Percentiles rank a stretch among this genome's conserved stretches.
Evolutionary conservation across 2,888 invertebrate genomes (phyloP).

Genomic region (Melanostoma mellinum): DNA sequence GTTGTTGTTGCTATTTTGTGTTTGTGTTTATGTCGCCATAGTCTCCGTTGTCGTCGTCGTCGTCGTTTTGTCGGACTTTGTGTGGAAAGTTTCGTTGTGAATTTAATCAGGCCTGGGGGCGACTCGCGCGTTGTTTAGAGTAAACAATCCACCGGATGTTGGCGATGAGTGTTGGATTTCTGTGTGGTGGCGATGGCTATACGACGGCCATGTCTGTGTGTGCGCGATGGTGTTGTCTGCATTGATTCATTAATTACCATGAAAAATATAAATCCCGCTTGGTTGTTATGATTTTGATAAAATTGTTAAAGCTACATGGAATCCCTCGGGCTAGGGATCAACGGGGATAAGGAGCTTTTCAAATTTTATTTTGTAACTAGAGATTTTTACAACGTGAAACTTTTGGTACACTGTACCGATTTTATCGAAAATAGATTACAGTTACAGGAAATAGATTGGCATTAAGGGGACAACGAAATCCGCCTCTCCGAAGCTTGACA

Average conservation of each 20-base stretch:
- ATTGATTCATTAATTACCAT: constrained; percentile 42
- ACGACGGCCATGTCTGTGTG: constrained; percentile 4
- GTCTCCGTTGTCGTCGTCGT: constrained; percentile 13
- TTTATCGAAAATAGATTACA: too few species aligned
- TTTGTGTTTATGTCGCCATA: constrained; percentile 27
- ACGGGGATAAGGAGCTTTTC: too few species aligned
- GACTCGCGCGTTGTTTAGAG: constrained; percentile 61
- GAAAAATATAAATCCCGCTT: constrained; percentile 22
- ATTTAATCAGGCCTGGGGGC: constrained; percentile 70
- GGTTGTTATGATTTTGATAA: not conserved
- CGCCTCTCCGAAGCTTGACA: too few species aligned
- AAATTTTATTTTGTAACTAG: too few species aligned
- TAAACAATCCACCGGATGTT: constrained; percentile 73
- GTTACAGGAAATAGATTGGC: too few species aligned
- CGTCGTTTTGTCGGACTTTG: constrained; percentile 59
- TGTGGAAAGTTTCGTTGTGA: constrained; percentile 72
- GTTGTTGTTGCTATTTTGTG: constrained; percentile 26
- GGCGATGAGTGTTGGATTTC: constrained; percentile 66
- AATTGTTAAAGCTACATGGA: not conserved
- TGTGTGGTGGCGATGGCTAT: constrained; percentile 37
- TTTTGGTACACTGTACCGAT: too few species aligned
- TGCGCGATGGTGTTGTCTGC: constrained; percentile 11
- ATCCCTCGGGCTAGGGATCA: too few species aligned
- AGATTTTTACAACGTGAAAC: too few species aligned
- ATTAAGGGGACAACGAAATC: too few species aligned